These are phyloP conservation scores for Charaxes varanes DNA, from an alignment of 1,140 invertebrate genomes.

Conservation along the genomic window DNA sequence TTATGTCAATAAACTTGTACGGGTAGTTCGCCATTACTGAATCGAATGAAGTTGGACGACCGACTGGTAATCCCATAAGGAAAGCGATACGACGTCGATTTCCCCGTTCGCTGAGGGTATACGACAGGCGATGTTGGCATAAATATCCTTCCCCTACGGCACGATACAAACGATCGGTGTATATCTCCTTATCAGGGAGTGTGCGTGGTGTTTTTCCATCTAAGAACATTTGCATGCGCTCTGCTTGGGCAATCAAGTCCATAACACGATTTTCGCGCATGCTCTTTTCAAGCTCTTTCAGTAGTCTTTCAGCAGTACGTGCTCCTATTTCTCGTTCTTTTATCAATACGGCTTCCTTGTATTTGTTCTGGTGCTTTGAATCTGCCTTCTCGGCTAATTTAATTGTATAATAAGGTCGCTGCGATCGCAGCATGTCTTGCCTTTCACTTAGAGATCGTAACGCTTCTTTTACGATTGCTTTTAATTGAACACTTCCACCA, in stretches of 20 bases:
- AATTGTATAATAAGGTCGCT: slow-evolving; percentile 73
- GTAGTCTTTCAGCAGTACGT: slow-evolving; percentile 58
- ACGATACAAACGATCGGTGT: slow-evolving; percentile 55
- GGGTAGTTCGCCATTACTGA: slow-evolving; percentile 64
- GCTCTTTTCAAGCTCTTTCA: slow-evolving; percentile 61
- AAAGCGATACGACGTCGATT: slow-evolving; percentile 59
- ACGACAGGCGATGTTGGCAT: slow-evolving; percentile 52
- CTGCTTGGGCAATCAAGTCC: slow-evolving; percentile 54
- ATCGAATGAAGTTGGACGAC: slow-evolving; percentile 55
- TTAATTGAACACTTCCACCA: slow-evolving; percentile 56
- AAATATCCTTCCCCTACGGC: slow-evolving; percentile 59
- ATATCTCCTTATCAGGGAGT: slow-evolving; percentile 55
- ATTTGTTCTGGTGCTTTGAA: slow-evolving; percentile 61
- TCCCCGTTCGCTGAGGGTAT: slow-evolving; percentile 56
- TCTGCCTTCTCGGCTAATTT: slow-evolving; percentile 71
- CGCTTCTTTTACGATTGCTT: slow-evolving; percentile 54
- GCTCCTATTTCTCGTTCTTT: slow-evolving; percentile 60
- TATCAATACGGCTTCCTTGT: slow-evolving; percentile 56
- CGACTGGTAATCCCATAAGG: slow-evolving; percentile 56
- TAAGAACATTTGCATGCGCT: slow-evolving; percentile 56
- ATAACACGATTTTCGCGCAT: slow-evolving; percentile 56
- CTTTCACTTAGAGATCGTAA: slow-evolving; percentile 64
- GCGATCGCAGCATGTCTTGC: slow-evolving; percentile 70
- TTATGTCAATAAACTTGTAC: slow-evolving; percentile 60
- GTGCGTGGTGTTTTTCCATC: slow-evolving; percentile 53